phyloP scores from a whole-genome alignment of 2,797 vertebrate species.

The Prionace glauca region DNA sequence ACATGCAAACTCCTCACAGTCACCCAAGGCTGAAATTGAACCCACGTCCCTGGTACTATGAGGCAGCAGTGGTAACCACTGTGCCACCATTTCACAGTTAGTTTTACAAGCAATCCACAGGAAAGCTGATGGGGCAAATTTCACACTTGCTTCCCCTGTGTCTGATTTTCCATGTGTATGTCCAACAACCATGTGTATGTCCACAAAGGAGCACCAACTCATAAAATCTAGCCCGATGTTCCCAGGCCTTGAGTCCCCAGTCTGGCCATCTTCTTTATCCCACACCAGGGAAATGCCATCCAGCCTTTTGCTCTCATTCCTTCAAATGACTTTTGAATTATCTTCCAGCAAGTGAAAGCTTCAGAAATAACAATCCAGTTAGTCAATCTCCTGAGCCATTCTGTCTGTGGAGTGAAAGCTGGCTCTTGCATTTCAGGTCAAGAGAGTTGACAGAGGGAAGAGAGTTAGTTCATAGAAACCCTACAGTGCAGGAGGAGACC shows the following conservation, averaged over 20 bases:
- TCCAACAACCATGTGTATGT: not conserved
- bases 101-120: not conserved
- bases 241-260: not conserved
- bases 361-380: not conserved
- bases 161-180: not conserved
- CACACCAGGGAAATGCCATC: not conserved
- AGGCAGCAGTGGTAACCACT: too few relatives aligned
- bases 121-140: not conserved
- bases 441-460: not conserved
- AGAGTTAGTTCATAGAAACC: not conserved
- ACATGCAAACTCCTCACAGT: too few relatives aligned
- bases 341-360: not conserved
- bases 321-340: not conserved
- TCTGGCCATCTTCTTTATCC: not conserved
- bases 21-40: too few relatives aligned
- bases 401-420: not conserved
- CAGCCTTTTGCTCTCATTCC: not conserved
- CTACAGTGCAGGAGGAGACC: too few relatives aligned
- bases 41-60: too few relatives aligned
- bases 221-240: not conserved
- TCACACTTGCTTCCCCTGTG: not conserved
- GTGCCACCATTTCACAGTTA: not conserved
- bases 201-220: not conserved
- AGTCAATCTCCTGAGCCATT: not conserved
- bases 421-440: not conserved